These are phyloP conservation scores for Brachionus sp. DNA, from an alignment of 1,140 invertebrate species.

Conservation along the genomic window DNA sequence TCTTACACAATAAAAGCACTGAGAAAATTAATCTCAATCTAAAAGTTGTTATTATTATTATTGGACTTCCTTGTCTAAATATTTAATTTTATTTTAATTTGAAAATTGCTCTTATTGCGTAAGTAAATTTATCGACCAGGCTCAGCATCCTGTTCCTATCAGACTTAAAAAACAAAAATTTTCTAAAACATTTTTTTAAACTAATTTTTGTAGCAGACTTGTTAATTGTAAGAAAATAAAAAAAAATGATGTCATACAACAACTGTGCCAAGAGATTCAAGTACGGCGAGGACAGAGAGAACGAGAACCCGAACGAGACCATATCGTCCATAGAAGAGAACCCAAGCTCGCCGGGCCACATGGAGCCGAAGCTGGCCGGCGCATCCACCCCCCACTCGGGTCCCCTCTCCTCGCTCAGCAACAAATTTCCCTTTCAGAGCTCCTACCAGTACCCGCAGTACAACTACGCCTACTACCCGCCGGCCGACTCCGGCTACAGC, in stretches of 20 bases:
- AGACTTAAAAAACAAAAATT: neutral
- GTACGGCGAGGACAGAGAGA: neutral
- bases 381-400: neutral
- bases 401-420: neutral
- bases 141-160: neutral
- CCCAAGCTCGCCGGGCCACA: neutral
- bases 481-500: neutral
- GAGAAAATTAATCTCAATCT: slow-evolving; percentile 17
- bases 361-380: neutral
- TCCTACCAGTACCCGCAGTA: neutral
- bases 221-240: too few species aligned
- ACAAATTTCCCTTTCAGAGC: neutral
- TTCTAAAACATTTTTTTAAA: neutral
- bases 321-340: slow-evolving; percentile 1
- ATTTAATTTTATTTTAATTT: neutral
- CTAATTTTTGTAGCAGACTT: neutral
- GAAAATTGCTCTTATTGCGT: slow-evolving; percentile 29
- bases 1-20: slow-evolving; percentile 20
- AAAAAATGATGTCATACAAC: neutral
- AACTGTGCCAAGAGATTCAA: slow-evolving; percentile 3
- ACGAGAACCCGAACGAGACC: neutral
- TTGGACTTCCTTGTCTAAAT: slow-evolving; percentile 2
- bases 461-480: neutral
- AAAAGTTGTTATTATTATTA: neutral
- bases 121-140: neutral